Conservation (phyloP, 2,797 vertebrate species). For the Merluccius polli region DNA sequence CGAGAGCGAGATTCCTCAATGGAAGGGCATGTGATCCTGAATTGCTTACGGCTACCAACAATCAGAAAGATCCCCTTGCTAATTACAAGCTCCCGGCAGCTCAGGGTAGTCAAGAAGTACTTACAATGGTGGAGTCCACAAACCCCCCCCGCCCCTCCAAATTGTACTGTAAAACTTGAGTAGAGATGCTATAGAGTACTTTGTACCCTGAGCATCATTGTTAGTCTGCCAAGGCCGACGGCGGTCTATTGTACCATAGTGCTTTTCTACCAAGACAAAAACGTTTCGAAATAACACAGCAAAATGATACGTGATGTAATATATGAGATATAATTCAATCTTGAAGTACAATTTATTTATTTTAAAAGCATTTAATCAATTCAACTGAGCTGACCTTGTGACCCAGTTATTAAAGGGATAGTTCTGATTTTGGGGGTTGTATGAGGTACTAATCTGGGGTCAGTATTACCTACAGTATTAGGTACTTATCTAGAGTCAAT, state of each 20-base stretch:
- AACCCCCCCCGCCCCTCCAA: not conserved
- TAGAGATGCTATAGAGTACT: not conserved
- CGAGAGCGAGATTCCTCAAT: conserved; percentile 48
- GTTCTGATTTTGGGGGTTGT: no score
- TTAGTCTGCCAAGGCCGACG: not conserved
- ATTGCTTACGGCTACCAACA: conserved; percentile 44
- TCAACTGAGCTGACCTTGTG: not conserved
- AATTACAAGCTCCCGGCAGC: conserved; percentile 57
- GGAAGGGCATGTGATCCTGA: conserved; percentile 44
- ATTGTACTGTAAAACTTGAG: not conserved
- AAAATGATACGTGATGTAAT: not conserved
- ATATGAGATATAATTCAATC: not conserved
- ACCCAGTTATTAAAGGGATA: not conserved
- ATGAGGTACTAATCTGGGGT: no score
- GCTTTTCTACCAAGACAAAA: not conserved
- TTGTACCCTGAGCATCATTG: not conserved
- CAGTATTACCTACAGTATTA: no score
- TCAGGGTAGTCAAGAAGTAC: conserved; percentile 32
- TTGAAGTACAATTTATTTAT: not conserved
- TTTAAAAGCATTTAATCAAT: not conserved
- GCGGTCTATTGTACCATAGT: not conserved
- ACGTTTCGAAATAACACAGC: not conserved
- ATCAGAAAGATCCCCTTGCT: conserved; percentile 54
- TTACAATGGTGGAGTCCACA: not conserved
- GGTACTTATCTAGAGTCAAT: no score